Evolutionary conservation across 92 coral and sea anemone genomes (phyloP).

Genomic region (Micromussa lordhowensis): DNA sequence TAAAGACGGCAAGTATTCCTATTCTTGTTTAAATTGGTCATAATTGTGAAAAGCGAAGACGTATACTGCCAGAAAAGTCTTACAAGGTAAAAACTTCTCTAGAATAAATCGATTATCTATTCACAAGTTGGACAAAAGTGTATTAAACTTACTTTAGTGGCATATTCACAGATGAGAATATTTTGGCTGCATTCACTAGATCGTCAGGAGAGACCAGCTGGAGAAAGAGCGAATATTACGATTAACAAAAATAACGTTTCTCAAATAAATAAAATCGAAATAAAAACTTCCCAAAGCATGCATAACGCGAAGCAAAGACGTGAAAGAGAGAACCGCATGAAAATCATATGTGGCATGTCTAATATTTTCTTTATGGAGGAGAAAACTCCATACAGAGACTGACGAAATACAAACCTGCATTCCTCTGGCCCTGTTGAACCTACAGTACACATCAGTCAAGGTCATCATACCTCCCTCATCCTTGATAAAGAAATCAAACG

Average conservation of each 20-base stretch:
- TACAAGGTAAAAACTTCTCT: no score
- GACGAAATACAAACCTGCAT: constrained; percentile 83
- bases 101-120: background rate
- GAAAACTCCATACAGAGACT: background rate
- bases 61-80: background rate
- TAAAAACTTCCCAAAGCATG: background rate
- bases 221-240: background rate
- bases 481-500: constrained; percentile 3
- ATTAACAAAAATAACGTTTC: no score
- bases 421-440: constrained; percentile 98
- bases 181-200: constrained; percentile 90
- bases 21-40: no score
- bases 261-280: no score
- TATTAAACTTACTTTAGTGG: constrained; percentile 79
- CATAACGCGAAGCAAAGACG: background rate
- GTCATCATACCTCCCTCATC: constrained; percentile 95
- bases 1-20: no score
- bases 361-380: background rate
- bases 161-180: constrained; percentile 77
- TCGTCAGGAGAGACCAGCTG: constrained; percentile 99
- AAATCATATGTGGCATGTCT: background rate
- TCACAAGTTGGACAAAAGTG: background rate
- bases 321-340: background rate
- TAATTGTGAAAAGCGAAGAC: background rate
- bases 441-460: constrained; percentile 92